Percentiles rank a stretch among this genome's conserved stretches.
phyloP scores from a whole-genome alignment of 1,140 invertebrate genomes.

The Atta colombica region DNA sequence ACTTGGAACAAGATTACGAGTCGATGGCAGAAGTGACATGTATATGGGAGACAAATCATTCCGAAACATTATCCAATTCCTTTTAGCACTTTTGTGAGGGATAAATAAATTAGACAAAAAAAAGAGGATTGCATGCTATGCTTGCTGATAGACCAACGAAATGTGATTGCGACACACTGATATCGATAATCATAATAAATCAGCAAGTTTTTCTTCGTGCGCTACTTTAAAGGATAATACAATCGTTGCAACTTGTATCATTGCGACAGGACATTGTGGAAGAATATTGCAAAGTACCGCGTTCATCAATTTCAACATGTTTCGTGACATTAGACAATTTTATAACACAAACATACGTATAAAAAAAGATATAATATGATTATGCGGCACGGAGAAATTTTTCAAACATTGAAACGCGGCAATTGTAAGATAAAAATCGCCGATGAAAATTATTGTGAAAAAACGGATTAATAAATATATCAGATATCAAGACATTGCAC shows the following conservation, averaged over 20 bases:
- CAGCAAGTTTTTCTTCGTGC: background rate
- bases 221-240: background rate
- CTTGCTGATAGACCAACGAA: constrained; percentile 7
- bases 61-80: constrained; percentile 64
- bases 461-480: constrained; percentile 27
- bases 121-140: background rate
- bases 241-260: background rate
- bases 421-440: constrained; percentile 8
- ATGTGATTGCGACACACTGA: background rate
- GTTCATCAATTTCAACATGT: background rate
- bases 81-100: constrained; percentile 67
- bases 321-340: constrained; percentile 21
- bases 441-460: background rate
- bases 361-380: background rate
- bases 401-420: background rate
- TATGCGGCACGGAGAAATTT: background rate
- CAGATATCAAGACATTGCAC: constrained; percentile 61
- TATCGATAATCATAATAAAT: constrained; percentile 30
- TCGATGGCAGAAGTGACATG: constrained; percentile 31
- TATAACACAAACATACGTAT: constrained; percentile 3
- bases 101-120: constrained; percentile 43
- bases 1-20: background rate
- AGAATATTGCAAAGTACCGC: background rate
- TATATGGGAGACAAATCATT: constrained; percentile 53
- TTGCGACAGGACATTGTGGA: no score